Base-by-base conservation (phyloP, 2,113 vertebrate genomes). In the Brachionichthys hirsutus region DNA sequence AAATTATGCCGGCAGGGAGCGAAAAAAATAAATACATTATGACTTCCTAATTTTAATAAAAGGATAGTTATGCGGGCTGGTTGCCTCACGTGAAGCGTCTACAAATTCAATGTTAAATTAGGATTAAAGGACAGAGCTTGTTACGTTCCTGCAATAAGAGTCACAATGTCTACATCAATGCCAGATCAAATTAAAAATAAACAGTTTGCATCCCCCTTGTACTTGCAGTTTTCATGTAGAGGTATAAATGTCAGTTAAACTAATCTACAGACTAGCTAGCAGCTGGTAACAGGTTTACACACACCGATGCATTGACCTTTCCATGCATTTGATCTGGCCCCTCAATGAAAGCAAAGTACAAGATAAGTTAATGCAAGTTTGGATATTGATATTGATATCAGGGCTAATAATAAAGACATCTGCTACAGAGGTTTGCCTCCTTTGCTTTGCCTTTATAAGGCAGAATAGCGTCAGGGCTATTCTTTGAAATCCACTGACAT, bases 31-130 rank as follows among this genome's bases (percentile, higher is more conserved):
- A 58, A 86, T 88, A 80, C 79, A 60, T 59, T 83, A 67, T 79
- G 65, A 83, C 85, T 76, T 40, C 49, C 52, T 64, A 60, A 71
- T 86, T 86, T 82, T 77, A 85, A 89, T 79, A 18, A 46, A 54
- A 73, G 34, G 56, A 61, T 60, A 58, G 80, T 40, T 56, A 56
- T 61, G 49, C 8, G n/a, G 76, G 62, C 67, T 44, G 13, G 20
- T 38, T 34, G 18, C 56, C 57, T 58, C 55, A 54, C 44, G 42
- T 45, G 60, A 67, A 67, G 19, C 59, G 55, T 54, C 53, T 38
- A 53, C 50, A 67, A 57, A 68, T 63, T 45, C 53, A 24, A 55
- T 72, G 55, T 62, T 61, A 50, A 68, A 81, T 62, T 3, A 47
- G 41, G 45, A 67, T 67, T 19, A 61, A 24, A 68, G 49, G 42